phyloP scores from a whole-genome alignment of 2,888 invertebrate genomes.

The Phaonia tiefii region DNA sequence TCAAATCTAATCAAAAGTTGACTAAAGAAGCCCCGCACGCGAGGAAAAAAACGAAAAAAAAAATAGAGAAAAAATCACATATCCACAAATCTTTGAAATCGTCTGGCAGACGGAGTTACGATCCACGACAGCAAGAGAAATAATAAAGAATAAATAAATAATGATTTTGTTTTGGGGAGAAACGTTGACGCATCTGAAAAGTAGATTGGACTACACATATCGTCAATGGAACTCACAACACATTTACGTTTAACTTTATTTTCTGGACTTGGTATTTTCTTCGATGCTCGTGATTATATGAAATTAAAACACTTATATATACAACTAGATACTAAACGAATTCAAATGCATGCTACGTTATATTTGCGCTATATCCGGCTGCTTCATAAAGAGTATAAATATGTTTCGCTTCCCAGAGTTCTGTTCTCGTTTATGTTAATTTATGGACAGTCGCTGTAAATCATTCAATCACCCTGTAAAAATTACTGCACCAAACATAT shows the following conservation, averaged over 20 bases:
- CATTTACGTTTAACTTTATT: background rate
- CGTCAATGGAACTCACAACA: constrained; percentile 11
- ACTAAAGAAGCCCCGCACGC: constrained; percentile 57
- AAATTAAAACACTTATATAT: background rate
- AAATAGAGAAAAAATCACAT: constrained; percentile 43
- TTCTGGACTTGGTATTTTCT: background rate
- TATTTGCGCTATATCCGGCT: too few species aligned
- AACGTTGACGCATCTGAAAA: constrained; percentile 13
- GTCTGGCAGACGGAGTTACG: constrained; percentile 63
- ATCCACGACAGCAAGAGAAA: constrained; percentile 24
- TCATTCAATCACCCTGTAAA: too few species aligned
- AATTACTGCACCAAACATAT: too few species aligned
- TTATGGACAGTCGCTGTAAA: too few species aligned
- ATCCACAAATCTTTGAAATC: constrained; percentile 36
- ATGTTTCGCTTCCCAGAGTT: too few species aligned
- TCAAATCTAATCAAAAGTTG: constrained; percentile 40
- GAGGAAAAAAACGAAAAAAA: constrained; percentile 58
- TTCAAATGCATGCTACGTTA: background rate
- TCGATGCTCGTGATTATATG: constrained; percentile 16
- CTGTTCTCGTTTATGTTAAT: too few species aligned
- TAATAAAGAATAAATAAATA: constrained; percentile 48
- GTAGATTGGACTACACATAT: constrained; percentile 44
- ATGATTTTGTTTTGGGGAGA: constrained; percentile 18
- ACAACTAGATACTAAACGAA: background rate
- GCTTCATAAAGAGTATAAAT: too few species aligned